Percentiles rank a stretch among this genome's conserved stretches.
Evolutionary conservation across 2,888 invertebrate genomes (phyloP).

Genomic region (Erebia ligea): DNA sequence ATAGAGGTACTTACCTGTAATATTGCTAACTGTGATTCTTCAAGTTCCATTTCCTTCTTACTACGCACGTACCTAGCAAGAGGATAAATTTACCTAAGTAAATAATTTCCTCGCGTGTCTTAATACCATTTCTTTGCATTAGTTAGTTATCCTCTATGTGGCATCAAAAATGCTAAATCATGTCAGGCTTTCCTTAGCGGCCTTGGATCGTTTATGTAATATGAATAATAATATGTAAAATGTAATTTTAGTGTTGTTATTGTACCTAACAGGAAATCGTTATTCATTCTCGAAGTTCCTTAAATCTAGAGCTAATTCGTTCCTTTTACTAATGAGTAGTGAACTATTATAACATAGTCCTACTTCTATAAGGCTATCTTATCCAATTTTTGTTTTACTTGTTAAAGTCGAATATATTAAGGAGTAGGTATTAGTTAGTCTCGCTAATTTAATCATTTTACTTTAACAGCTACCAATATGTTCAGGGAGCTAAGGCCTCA

Average conservation of each 20-base stretch:
- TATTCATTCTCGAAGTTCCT: background rate
- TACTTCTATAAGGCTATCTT: background rate
- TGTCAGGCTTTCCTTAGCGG: conserved; percentile 27
- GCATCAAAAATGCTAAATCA: conserved; percentile 34
- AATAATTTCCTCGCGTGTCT: conserved; percentile 25
- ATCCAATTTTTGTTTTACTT: background rate
- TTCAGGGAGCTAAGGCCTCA: too few species aligned
- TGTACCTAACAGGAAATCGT: background rate
- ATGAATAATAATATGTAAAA: conserved; percentile 3
- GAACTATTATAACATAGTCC: background rate
- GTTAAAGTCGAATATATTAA: conserved; percentile 7
- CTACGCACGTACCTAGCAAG: background rate
- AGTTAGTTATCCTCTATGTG: conserved; percentile 25
- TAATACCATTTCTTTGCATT: conserved; percentile 19
- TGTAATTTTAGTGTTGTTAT: conserved; percentile 8
- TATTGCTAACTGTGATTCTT: background rate
- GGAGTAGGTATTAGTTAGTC: background rate
- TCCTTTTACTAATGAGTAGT: background rate
- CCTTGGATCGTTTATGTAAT: background rate
- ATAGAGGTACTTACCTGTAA: background rate
- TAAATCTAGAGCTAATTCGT: background rate
- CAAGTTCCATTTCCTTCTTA: background rate
- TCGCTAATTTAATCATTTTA: background rate
- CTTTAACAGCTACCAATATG: too few species aligned
- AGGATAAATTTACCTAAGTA: conserved; percentile 8